Percentiles rank a stretch among this genome's conserved stretches.
Evolutionary conservation across 1,140 invertebrate species (phyloP).

Genomic region (Solen grandis): DNA sequence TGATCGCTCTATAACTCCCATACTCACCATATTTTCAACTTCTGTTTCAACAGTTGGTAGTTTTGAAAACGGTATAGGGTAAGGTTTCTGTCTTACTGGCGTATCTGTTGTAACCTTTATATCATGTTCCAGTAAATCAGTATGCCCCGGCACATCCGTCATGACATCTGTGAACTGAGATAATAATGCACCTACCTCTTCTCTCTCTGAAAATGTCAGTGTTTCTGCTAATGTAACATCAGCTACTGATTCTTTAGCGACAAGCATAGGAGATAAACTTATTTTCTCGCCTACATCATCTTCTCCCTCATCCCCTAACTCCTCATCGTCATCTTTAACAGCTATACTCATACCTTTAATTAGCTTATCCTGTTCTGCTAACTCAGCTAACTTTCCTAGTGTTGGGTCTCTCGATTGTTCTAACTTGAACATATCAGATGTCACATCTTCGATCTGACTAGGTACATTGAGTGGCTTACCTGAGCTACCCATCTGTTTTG

Average conservation of each 20-base stretch:
- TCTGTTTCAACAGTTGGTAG: neutral
- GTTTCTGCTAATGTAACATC: constrained; percentile 34
- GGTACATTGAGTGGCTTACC: neutral
- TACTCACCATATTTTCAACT: constrained; percentile 41
- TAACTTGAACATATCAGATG: neutral
- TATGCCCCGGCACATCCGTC: neutral
- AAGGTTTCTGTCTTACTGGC: neutral
- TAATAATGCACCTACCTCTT: constrained; percentile 19
- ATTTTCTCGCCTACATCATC: neutral
- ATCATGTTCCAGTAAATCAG: neutral
- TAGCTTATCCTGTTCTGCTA: too few relatives aligned
- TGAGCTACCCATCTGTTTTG: too few relatives aligned
- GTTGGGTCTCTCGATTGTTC: neutral
- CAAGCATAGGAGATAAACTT: neutral
- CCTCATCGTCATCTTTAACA: neutral
- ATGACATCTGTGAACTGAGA: neutral
- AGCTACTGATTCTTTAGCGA: constrained; percentile 17
- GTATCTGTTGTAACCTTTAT: neutral
- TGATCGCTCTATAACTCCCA: constrained; percentile 55
- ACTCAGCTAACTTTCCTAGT: neutral
- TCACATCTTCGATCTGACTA: neutral
- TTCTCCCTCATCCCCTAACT: neutral
- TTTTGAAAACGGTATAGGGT: neutral
- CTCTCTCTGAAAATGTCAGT: constrained; percentile 18
- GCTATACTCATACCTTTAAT: neutral